Percentiles rank a stretch among this genome's conserved stretches.
Conservation (phyloP, 1,140 invertebrate genomes). For the Danaus melanippus region DNA sequence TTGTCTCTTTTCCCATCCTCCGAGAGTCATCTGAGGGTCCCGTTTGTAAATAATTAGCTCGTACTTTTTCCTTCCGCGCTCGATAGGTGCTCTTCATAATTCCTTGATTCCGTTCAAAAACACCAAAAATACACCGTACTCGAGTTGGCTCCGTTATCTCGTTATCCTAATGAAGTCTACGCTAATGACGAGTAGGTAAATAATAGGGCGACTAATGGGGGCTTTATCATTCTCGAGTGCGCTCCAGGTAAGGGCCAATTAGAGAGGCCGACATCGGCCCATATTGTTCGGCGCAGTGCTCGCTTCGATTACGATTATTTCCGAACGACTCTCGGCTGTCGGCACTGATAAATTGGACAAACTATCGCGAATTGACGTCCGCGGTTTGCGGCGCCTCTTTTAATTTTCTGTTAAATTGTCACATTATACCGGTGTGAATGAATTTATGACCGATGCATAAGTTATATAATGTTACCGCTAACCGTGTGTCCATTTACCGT, state of each 20-base stretch:
- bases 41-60: conserved; percentile 55
- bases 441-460: conserved; percentile 27
- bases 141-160: conserved; percentile 67
- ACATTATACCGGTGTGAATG: conserved; percentile 23
- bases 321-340: conserved; percentile 63
- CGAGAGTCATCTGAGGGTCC: conserved; percentile 14
- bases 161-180: conserved; percentile 72
- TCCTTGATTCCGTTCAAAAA: conserved; percentile 53
- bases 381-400: conserved; percentile 49
- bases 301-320: conserved; percentile 70
- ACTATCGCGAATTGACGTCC: conserved; percentile 66
- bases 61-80: conserved; percentile 33
- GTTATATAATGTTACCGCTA: conserved; percentile 21
- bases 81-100: conserved; percentile 37
- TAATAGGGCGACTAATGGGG: conserved; percentile 71
- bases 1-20: conserved; percentile 9
- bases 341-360: conserved; percentile 68
- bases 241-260: conserved; percentile 72
- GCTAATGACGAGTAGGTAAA: conserved; percentile 72
- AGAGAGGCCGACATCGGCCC: conserved; percentile 68
- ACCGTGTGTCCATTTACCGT: too few relatives aligned
- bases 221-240: conserved; percentile 71
- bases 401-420: conserved; percentile 59
- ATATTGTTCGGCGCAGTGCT: conserved; percentile 67
- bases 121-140: conserved; percentile 57